These are phyloP conservation scores for Stichopus horrens DNA, from an alignment of 53 echinoderm and acorn worm species.

Conservation along the genomic window DNA sequence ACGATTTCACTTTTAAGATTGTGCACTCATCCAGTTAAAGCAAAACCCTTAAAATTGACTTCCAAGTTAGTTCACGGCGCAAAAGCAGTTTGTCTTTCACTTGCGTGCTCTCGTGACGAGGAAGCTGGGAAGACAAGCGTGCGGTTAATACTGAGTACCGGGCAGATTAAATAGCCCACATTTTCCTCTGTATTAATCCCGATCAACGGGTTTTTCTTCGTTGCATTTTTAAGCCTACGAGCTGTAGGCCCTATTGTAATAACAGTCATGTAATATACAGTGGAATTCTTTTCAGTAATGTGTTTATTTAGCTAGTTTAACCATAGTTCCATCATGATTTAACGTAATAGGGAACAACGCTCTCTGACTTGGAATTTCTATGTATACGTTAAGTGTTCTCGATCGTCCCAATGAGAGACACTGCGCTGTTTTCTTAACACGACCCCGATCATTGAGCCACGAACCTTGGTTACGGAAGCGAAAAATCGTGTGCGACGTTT, in stretches of 20 bases:
- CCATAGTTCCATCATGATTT: not conserved
- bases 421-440: constrained; percentile 19
- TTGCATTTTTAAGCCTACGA: not conserved
- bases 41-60: constrained; percentile 25
- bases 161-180: not conserved
- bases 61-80: constrained; percentile 17
- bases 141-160: not conserved
- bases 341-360: not conserved
- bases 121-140: not conserved
- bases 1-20: constrained; percentile 1
- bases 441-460: constrained; percentile 23
- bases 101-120: constrained; percentile 8
- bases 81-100: constrained; percentile 24
- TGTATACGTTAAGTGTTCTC: not conserved
- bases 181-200: not conserved
- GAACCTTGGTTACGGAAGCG: not conserved
- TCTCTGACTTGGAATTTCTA: not conserved
- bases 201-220: not conserved
- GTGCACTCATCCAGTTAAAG: not conserved
- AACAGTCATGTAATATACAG: not conserved
- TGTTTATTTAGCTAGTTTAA: not conserved
- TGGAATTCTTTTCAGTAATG: not conserved
- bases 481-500: no score
- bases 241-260: not conserved
- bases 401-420: not conserved